These are phyloP conservation scores for Drosophila lacertosa DNA, from an alignment of 1,140 invertebrate species.

Conservation along the genomic window DNA sequence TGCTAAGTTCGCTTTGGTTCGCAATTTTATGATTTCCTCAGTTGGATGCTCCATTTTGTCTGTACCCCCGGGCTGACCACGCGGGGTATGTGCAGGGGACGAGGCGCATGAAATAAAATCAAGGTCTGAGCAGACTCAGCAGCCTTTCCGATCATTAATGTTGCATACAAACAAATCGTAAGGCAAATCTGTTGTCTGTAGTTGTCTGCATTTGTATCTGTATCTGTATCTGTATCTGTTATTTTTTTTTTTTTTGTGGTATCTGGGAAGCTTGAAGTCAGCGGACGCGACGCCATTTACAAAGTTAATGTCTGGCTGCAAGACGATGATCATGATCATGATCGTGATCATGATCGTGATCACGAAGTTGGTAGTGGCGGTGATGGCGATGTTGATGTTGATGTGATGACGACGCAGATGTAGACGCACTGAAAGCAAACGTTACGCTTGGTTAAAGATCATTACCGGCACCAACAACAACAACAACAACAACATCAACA, in stretches of 20 bases:
- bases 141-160: conserved; percentile 60
- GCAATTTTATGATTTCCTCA: too few species aligned
- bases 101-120: conserved; percentile 33
- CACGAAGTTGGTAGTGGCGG: conserved; percentile 23
- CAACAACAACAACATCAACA: conserved; percentile 23
- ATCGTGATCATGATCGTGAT: neutral
- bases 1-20: too few species aligned
- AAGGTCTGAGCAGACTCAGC: conserved; percentile 48
- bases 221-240: conserved; percentile 17
- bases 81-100: too few species aligned
- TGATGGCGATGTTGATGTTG: conserved; percentile 36
- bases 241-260: too few species aligned
- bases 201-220: conserved; percentile 7
- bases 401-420: conserved; percentile 78
- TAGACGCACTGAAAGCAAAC: conserved; percentile 82
- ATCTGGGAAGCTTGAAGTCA: conserved; percentile 39
- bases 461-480: conserved; percentile 70
- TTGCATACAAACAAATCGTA: conserved; percentile 40
- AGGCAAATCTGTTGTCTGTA: neutral
- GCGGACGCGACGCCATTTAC: conserved; percentile 62
- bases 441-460: conserved; percentile 82
- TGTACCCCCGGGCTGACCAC: neutral
- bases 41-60: conserved; percentile 23
- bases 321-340: conserved; percentile 8
- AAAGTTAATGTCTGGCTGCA: conserved; percentile 48